Evolutionary conservation across 2,888 invertebrate genomes (phyloP).

Genomic region (Glyphotaelius pellucidus): DNA sequence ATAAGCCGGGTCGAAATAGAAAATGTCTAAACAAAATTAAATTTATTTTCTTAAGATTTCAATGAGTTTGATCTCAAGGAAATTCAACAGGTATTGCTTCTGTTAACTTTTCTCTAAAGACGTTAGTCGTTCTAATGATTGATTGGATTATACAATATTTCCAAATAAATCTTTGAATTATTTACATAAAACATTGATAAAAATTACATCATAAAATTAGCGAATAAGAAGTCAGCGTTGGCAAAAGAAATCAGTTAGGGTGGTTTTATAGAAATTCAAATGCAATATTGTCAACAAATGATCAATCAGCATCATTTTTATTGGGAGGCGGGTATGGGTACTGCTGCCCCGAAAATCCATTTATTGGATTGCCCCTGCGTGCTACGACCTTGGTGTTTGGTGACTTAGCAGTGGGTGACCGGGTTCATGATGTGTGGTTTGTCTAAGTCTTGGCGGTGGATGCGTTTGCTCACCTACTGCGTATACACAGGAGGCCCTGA

Average conservation of each 20-base stretch:
- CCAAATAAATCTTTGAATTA: background rate
- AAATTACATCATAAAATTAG: background rate
- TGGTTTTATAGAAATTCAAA: too few species aligned
- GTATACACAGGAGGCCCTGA: too few species aligned
- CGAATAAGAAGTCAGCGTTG: background rate
- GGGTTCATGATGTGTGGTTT: too few species aligned
- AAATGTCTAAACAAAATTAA: background rate
- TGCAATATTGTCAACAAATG: too few species aligned
- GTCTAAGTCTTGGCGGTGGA: too few species aligned
- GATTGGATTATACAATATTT: background rate
- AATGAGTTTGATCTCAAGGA: background rate
- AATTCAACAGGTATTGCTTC: slow-evolving; percentile 5
- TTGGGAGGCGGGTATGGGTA: too few species aligned
- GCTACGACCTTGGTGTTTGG: too few species aligned
- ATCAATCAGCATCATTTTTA: too few species aligned
- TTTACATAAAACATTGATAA: background rate
- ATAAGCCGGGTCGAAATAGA: slow-evolving; percentile 14
- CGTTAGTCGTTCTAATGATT: background rate
- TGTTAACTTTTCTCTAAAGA: background rate
- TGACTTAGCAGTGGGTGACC: too few species aligned
- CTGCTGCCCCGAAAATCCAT: too few species aligned
- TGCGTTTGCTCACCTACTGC: too few species aligned
- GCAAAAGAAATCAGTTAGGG: background rate
- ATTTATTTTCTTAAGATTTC: background rate
- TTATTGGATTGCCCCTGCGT: too few species aligned